Evolutionary conservation across 2,113 vertebrate genomes (phyloP).

Genomic region (Columba janthina): DNA sequence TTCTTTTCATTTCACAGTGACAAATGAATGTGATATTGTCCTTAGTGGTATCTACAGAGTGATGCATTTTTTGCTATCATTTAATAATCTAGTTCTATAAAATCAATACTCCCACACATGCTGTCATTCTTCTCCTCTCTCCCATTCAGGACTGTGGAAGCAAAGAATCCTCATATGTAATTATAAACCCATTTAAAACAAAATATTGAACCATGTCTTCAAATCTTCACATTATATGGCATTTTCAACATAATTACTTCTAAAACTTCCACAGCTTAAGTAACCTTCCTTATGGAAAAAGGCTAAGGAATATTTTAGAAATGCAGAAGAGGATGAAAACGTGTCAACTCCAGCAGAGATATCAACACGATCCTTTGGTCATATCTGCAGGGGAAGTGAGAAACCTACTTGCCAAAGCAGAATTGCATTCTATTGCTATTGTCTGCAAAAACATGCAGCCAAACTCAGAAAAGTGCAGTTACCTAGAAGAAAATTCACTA

Average conservation of each 20-base stretch:
- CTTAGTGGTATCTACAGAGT: neutral
- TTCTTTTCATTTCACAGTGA: slow-evolving; percentile 29
- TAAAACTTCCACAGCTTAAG: neutral
- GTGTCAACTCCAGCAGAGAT: neutral
- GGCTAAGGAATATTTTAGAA: neutral
- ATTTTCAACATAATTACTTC: neutral
- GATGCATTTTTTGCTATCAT: slow-evolving; percentile 39
- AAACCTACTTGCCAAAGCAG: neutral
- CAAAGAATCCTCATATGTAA: slow-evolving; percentile 24
- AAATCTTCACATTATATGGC: neutral
- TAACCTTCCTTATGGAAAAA: neutral
- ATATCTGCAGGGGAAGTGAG: neutral
- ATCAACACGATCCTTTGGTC: neutral
- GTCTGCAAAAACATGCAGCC: too few relatives aligned
- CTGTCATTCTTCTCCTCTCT: slow-evolving; percentile 40
- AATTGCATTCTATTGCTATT: neutral
- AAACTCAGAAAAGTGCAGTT: too few relatives aligned
- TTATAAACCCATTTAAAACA: slow-evolving; percentile 40
- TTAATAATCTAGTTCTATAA: slow-evolving; percentile 59
- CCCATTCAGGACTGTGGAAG: slow-evolving; percentile 3
- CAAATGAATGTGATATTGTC: neutral
- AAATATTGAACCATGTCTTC: slow-evolving; percentile 38
- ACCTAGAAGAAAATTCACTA: too few relatives aligned
- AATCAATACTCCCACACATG: slow-evolving; percentile 44
- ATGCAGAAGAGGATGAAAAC: neutral